Evolutionary conservation across 2,888 invertebrate species (phyloP).

Genomic region (Chymomyza fuscimana): DNA sequence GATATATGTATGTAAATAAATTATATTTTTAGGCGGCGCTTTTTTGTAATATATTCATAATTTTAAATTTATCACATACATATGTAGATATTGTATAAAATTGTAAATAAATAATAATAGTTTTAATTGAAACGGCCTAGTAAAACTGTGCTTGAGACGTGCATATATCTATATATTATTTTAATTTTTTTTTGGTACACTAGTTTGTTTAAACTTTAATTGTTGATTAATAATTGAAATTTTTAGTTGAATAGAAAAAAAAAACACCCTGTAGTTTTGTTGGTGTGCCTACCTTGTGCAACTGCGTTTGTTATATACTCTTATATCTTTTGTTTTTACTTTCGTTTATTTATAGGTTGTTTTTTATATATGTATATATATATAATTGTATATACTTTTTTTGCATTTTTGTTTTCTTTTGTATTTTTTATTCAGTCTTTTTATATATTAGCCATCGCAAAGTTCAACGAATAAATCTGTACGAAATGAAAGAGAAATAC

Average conservation of each 20-base stretch:
- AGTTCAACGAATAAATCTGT: conserved; percentile 79
- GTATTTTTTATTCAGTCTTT: conserved; percentile 73
- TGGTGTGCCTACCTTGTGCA: conserved; percentile 78
- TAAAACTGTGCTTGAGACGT: conserved; percentile 70
- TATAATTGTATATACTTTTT: conserved; percentile 43
- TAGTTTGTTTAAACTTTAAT: conserved; percentile 39
- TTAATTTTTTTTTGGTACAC: conserved; percentile 32
- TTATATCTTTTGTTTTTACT: conserved; percentile 55
- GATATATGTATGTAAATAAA: conserved; percentile 12
- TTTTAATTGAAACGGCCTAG: conserved; percentile 68
- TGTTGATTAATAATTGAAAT: conserved; percentile 67
- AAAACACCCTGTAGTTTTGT: conserved; percentile 68
- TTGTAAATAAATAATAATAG: conserved; percentile 64
- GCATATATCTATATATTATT: conserved; percentile 53
- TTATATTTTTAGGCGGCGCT: conserved; percentile 35
- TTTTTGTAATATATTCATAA: conserved; percentile 54
- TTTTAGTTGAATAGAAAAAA: conserved; percentile 56
- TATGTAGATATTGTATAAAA: conserved; percentile 26
- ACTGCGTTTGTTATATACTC: conserved; percentile 75
- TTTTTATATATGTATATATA: conserved; percentile 51
- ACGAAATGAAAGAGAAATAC: conserved; percentile 76
- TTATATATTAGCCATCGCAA: conserved; percentile 79
- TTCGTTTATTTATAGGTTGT: conserved; percentile 56
- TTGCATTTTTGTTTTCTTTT: conserved; percentile 54
- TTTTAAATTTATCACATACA: conserved; percentile 14